These are phyloP conservation scores for Drosophila melanogaster DNA, from an alignment of 1,140 invertebrate species.

Conservation along the genomic window Release_6_plus_ISO1_MT NT_033779.5:8858001-8858500, in stretches of 20 bases:
- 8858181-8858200: conserved; percentile 47
- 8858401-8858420: neutral
- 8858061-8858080: conserved; percentile 30
- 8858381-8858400: conserved; percentile 20
- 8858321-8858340: conserved; percentile 29
- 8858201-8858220: conserved; percentile 79
- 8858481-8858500: no score
- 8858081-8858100: conserved; percentile 24
- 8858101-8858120: conserved; percentile 22
- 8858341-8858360: conserved; percentile 6
- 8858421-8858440: neutral
- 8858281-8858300: conserved; percentile 61
- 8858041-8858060: neutral
- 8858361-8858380: neutral
- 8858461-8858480: no score
- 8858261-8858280: conserved; percentile 19
- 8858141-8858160: conserved; percentile 81
- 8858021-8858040: conserved; percentile 38
- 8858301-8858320: conserved; percentile 73
- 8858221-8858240: conserved; percentile 79
- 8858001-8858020: conserved; percentile 20
- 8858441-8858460: neutral
- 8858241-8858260: conserved; percentile 8
- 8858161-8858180: conserved; percentile 81
- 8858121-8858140: conserved; percentile 65